phyloP scores from a whole-genome alignment of 2,888 invertebrate species.

The Apamea sordens region DNA sequence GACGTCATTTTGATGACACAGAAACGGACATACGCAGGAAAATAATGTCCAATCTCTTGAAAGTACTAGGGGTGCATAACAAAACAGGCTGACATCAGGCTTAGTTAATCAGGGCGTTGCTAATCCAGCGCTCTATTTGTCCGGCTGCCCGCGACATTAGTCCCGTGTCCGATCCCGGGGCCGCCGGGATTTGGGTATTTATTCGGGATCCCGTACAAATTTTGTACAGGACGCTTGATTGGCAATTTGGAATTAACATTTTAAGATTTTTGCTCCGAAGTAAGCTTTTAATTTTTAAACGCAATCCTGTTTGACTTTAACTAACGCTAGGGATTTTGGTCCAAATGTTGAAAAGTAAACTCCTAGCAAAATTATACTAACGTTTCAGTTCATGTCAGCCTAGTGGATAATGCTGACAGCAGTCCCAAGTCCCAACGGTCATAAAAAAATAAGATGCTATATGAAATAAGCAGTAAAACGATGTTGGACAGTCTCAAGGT shows the following conservation, averaged over 20 bases:
- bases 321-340: not conserved
- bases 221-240: constrained; percentile 74
- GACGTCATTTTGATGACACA: constrained; percentile 25
- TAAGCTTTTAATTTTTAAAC: constrained; percentile 50
- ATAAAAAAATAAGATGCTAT: not conserved
- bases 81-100: constrained; percentile 81
- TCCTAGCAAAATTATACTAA: not conserved
- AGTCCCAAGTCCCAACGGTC: not conserved
- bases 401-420: not conserved
- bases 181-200: constrained; percentile 70
- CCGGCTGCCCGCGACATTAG: constrained; percentile 86
- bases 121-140: constrained; percentile 86
- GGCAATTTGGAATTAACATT: constrained; percentile 64
- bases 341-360: not conserved
- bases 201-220: constrained; percentile 73
- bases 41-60: constrained; percentile 62
- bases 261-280: constrained; percentile 50
- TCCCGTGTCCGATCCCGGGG: constrained; percentile 79
- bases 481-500: constrained; percentile 33
- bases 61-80: constrained; percentile 86
- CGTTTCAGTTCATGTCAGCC: not conserved
- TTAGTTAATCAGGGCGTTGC: constrained; percentile 87
- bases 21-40: constrained; percentile 32
- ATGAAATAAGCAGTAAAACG: constrained; percentile 9
- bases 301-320: constrained; percentile 14